phyloP scores from a whole-genome alignment of 2,797 vertebrate species.

The Sardinella longiceps region DNA sequence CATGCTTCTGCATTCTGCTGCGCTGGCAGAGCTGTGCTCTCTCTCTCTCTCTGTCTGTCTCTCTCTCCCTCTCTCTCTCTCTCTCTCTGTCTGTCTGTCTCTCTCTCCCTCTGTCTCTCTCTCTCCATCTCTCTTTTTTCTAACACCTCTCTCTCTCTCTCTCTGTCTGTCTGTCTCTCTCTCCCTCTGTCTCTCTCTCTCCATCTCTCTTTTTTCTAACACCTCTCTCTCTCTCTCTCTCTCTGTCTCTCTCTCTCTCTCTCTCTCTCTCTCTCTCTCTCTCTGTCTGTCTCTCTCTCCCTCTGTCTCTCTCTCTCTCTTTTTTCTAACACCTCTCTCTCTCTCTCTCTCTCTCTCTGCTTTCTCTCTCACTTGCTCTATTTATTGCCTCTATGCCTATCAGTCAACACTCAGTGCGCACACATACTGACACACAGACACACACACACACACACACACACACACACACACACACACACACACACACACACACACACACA shows the following conservation, averaged over 20 bases:
- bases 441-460: too few relatives aligned
- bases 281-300: neutral
- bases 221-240: neutral
- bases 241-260: too few relatives aligned
- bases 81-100: neutral
- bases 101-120: neutral
- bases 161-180: neutral
- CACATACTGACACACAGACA: too few relatives aligned
- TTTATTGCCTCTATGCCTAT: too few relatives aligned
- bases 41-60: neutral
- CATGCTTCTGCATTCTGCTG: neutral
- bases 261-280: too few relatives aligned
- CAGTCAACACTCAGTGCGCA: too few relatives aligned
- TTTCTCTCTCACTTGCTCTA: neutral
- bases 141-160: neutral
- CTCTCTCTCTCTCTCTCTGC: neutral
- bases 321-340: neutral
- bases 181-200: neutral
- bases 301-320: neutral
- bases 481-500: too few relatives aligned
- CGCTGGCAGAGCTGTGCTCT: slow-evolving; percentile 3
- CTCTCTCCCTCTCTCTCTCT: neutral
- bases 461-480: too few relatives aligned
- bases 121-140: neutral
- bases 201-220: too few relatives aligned